Evolutionary conservation across 2,113 vertebrate species (phyloP), one percentile per base, ranked within the genome.

Genomic region (Dasyurus viverrinus): DNA sequence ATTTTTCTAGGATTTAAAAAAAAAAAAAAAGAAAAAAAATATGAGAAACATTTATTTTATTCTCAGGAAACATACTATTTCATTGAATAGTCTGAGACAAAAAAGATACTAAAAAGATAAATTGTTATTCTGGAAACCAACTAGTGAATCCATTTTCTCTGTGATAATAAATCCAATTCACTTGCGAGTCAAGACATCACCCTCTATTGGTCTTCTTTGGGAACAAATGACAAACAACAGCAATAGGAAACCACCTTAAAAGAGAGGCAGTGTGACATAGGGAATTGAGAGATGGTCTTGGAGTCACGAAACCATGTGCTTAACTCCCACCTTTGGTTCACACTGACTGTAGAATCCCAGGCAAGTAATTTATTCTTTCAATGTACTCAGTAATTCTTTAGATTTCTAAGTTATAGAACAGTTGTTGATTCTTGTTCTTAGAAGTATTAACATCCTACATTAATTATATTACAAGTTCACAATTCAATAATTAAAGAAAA

Each of bases 1-100:
- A 60, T 97, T 96, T 94, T 97, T 98, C 98, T 99, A 97, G 57
- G 96, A 19, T 84, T 84, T 96, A 96, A 96, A 92, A 53, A 97
- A 96, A 96, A 96, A 92, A 53, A 97, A 96, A 97, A 0, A 94
- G 3, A 0, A 6, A 60, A 60, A 95, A 90, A 84, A n/a, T 0
- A 93, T 22, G 26, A 55, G 48, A 95, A 54, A 92, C 9, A n/a
- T 50, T 48, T 54, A 90, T 89, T 95, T 97, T 90, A 90, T 36
- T 92, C 24, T 92, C 89, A 94, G 90, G 95, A 93, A 54, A 0
- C 5, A 54, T 12, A 0, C 7, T n/a, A 47, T 94, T 0, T 14
- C 30, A 94, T 12, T 50, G 47, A 90, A 50, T 90, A 52, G 2
- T 47, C 89, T 25, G 89, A 25, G 10, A 90, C 11, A 90, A 52